Base-by-base conservation (phyloP, 1,140 invertebrate species). In the Diachasmimorpha longicaudata region DNA sequence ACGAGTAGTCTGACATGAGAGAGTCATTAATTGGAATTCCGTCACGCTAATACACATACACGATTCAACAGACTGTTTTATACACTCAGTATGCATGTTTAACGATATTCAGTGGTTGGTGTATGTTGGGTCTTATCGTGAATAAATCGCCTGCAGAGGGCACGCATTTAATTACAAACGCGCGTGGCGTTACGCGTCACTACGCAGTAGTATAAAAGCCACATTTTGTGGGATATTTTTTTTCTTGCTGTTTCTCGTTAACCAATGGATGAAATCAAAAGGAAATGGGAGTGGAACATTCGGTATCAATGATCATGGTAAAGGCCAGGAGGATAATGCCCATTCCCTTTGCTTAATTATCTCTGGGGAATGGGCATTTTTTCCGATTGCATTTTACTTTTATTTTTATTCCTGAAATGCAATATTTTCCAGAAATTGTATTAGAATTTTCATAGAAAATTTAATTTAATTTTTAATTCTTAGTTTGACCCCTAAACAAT, bases 141-240 rank as follows among this genome's bases (percentile, higher is more conserved):
- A 23, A 63, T 63, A 63, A 63, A 63, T 63, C 58, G 58, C 4
- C 58, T 16, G 58, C 21, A 25, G 23, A 63, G 58, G 58, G 58
- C 58, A 63, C 58, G 58, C 58, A 63, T 63, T 63, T 63, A 63
- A 63, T 63, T 63, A 63, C 58, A 63, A 63, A 63, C 58, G 58
- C 52, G 52, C 58, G 58, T 63, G 58, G 58, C 58, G 23, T 63
- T 63, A 63, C 58, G 58, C 58, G 21, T 63, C 58, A 63, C 58
- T 63, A 63, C 58, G 25, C 58, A 13, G 21, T 63, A 16, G 58
- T 63, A 63, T 63, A 63, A 63, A 63, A 63, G 58, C 21, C 21
- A 6, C 58, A 25, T 63, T 63, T 63, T 63, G 19, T 63, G 1
- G 9, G 23, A 16, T 8, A 25, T 25, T 63, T 8, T 63, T 25